These are phyloP conservation scores for Babyrousa celebensis DNA, from an alignment of 2,797 vertebrate genomes.

Conservation along the genomic window DNA sequence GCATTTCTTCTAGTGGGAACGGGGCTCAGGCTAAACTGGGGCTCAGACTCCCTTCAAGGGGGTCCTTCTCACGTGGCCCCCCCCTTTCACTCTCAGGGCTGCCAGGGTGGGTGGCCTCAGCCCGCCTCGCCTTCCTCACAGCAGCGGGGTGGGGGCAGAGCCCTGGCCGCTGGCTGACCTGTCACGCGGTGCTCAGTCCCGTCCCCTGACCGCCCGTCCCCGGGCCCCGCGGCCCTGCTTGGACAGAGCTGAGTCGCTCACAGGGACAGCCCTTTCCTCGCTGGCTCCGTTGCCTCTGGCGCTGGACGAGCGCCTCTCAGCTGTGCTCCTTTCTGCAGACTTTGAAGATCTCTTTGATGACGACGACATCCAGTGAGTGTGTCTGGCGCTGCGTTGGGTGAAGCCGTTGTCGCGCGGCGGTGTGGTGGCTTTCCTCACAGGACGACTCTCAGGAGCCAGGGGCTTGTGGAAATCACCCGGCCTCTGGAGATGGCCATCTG, in stretches of 20 bases:
- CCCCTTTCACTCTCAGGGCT: neutral
- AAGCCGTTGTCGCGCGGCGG: neutral
- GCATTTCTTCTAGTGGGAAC: accelerated
- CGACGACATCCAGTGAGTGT: constrained; percentile 92
- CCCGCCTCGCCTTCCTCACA: neutral
- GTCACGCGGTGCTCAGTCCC: neutral
- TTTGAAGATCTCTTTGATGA: constrained; percentile 94
- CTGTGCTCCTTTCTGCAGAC: constrained; percentile 82
- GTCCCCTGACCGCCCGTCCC: too few relatives aligned
- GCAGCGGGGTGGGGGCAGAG: accelerated
- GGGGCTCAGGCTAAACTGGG: accelerated
- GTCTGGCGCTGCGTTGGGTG: neutral
- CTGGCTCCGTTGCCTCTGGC: too few relatives aligned
- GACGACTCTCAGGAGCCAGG: neutral
- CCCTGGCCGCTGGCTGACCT: accelerated
- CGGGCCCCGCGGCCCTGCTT: too few relatives aligned
- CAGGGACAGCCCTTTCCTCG: too few relatives aligned
- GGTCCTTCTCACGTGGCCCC: accelerated
- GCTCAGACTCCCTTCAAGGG: neutral
- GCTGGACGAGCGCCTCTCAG: too few relatives aligned
- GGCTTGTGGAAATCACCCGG: neutral
- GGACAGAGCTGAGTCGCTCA: too few relatives aligned
- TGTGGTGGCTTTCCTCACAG: neutral
- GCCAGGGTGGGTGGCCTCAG: neutral
- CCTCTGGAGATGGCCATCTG: neutral